Evolutionary conservation across 2,888 invertebrate genomes (phyloP).

Genomic region (Danaus chrysippus): DNA sequence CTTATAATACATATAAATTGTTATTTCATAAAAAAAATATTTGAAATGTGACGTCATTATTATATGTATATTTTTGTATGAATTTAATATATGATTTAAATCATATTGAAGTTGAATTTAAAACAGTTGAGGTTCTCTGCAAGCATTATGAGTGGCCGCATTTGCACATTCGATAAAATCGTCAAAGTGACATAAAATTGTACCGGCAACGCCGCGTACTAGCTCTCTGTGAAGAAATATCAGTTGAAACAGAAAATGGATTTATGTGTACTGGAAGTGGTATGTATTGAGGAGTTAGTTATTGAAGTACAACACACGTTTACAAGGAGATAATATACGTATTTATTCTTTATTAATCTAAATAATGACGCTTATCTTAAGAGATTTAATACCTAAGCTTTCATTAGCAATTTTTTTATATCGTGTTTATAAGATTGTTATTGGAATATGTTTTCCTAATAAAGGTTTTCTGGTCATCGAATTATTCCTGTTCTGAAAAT

Average conservation of each 20-base stretch:
- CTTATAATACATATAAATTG: background rate
- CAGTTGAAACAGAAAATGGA: slow-evolving; percentile 9
- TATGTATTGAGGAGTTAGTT: background rate
- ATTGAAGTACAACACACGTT: too few relatives aligned
- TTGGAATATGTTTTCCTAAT: too few relatives aligned
- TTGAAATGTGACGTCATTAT: background rate
- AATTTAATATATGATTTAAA: background rate
- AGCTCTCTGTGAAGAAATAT: slow-evolving; percentile 33
- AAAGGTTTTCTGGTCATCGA: too few relatives aligned
- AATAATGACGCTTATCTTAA: too few relatives aligned
- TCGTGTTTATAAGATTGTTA: too few relatives aligned
- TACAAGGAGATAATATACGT: too few relatives aligned
- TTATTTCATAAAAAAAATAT: background rate
- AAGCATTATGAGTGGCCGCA: slow-evolving; percentile 37
- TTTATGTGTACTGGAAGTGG: slow-evolving; percentile 20
- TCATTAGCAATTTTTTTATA: too few relatives aligned
- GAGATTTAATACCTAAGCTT: too few relatives aligned
- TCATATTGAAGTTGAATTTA: slow-evolving; percentile 2
- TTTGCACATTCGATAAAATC: slow-evolving; percentile 64
- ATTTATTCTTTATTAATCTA: too few relatives aligned
- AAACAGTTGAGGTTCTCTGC: slow-evolving; percentile 23
- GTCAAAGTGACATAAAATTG: slow-evolving; percentile 66
- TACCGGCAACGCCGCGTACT: slow-evolving; percentile 36
- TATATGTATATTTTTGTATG: too few relatives aligned
- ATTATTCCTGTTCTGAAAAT: too few relatives aligned